Evolutionary conservation across 1,140 invertebrate genomes (phyloP).

Genomic region (Aphis gossypii): DNA sequence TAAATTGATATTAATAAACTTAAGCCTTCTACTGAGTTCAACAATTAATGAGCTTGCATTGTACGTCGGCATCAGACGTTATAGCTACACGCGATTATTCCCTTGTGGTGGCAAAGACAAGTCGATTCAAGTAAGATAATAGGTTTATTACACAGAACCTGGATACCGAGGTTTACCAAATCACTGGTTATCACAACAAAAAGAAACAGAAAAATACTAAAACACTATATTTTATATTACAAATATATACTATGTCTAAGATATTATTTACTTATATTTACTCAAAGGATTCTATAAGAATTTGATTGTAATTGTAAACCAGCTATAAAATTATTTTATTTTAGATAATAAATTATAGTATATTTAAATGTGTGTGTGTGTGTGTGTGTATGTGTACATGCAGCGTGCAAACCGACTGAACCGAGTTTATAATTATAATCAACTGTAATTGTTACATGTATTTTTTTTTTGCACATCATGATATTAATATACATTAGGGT

Average conservation of each 20-base stretch:
- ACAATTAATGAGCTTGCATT: not conserved
- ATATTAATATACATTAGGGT: not conserved
- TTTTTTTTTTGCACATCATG: not conserved
- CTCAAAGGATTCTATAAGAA: not conserved
- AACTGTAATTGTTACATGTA: not conserved
- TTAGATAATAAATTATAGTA: not conserved
- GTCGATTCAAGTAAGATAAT: not conserved
- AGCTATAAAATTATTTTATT: not conserved
- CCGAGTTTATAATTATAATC: not conserved
- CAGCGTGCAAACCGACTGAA: not conserved
- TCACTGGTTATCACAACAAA: not conserved
- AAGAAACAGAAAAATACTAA: not conserved
- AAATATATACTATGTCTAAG: not conserved
- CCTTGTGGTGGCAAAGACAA: not conserved
- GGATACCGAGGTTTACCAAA: not conserved
- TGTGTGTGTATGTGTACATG: too few relatives aligned
- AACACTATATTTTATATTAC: not conserved
- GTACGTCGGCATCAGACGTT: too few relatives aligned
- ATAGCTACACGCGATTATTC: not conserved
- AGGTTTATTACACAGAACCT: not conserved
- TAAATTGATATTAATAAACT: conserved; percentile 34
- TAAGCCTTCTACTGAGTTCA: not conserved
- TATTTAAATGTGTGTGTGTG: not conserved
- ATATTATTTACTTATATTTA: not conserved
- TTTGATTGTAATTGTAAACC: not conserved